Evolutionary conservation across 2,888 invertebrate species (phyloP).

Genomic region (Lepidochrysops patricia): DNA sequence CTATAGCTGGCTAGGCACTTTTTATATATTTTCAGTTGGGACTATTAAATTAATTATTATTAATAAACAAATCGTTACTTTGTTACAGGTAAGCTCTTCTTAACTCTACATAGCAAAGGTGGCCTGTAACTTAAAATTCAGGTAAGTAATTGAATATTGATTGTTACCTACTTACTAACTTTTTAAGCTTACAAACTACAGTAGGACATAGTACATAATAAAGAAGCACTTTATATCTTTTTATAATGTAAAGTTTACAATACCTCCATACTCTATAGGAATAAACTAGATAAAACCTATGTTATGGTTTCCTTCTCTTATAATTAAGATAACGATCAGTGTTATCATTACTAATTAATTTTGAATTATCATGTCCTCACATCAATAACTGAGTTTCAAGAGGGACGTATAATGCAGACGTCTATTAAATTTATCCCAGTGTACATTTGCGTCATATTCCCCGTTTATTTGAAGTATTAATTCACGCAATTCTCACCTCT

Average conservation of each 20-base stretch:
- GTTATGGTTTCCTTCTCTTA: neutral
- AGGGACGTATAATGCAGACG: slow-evolving; percentile 3
- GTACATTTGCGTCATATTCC: slow-evolving; percentile 4
- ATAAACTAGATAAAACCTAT: too few species aligned
- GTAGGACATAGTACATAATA: too few species aligned
- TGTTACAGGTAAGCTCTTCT: neutral
- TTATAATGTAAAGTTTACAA: too few species aligned
- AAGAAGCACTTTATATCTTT: too few species aligned
- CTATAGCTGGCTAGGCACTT: neutral
- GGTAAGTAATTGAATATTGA: neutral
- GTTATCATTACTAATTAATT: neutral
- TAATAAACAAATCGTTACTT: too few species aligned
- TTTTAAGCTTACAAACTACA: too few species aligned
- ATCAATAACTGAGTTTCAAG: neutral
- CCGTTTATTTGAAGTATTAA: neutral
- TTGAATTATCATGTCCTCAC: neutral
- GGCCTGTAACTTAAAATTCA: too few species aligned
- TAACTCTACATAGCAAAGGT: neutral
- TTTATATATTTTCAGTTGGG: too few species aligned
- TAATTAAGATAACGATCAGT: neutral
- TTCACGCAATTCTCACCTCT: neutral
- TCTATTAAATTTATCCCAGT: slow-evolving; percentile 7
- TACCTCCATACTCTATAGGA: too few species aligned
- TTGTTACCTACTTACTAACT: too few species aligned
- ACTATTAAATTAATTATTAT: too few species aligned